Percentiles rank a stretch among this genome's conserved stretches.
Evolutionary conservation across 2,888 invertebrate species (phyloP).

Genomic region (Adelphocoris suturalis): DNA sequence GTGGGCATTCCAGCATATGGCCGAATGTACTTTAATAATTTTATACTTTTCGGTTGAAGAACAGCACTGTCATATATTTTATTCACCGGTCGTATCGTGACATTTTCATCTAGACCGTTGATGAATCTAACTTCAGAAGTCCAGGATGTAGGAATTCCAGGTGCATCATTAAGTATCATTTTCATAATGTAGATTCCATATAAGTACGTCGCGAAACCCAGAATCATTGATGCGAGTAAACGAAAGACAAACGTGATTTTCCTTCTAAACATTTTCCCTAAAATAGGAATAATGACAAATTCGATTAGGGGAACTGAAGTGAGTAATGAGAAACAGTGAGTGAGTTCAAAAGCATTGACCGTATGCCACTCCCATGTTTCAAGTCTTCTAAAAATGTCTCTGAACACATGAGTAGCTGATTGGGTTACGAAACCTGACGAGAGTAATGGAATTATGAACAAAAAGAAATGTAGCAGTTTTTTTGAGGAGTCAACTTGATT

Average conservation of each 20-base stretch:
- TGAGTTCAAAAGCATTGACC: not conserved
- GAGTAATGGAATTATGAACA: not conserved
- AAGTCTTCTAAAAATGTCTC: not conserved
- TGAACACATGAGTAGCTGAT: not conserved
- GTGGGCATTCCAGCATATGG: not conserved
- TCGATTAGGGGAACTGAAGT: not conserved
- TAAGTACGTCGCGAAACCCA: not conserved
- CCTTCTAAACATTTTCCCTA: not conserved
- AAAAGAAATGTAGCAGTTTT: not conserved
- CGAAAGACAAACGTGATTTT: not conserved
- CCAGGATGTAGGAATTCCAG: not conserved
- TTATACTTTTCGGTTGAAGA: not conserved
- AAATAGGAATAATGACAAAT: not conserved
- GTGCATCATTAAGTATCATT: not conserved
- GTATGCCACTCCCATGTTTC: not conserved
- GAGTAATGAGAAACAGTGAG: not conserved
- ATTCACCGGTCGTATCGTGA: not conserved
- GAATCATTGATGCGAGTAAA: not conserved
- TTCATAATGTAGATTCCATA: constrained; percentile 9
- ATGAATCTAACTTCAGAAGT: not conserved
- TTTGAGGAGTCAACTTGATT: not conserved
- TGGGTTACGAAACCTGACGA: not conserved
- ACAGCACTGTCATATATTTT: not conserved
- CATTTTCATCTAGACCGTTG: not conserved
- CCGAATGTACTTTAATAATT: not conserved